These are phyloP conservation scores for Heptranchias perlo DNA, from an alignment of 2,113 vertebrate species.

Conservation along the genomic window DNA sequence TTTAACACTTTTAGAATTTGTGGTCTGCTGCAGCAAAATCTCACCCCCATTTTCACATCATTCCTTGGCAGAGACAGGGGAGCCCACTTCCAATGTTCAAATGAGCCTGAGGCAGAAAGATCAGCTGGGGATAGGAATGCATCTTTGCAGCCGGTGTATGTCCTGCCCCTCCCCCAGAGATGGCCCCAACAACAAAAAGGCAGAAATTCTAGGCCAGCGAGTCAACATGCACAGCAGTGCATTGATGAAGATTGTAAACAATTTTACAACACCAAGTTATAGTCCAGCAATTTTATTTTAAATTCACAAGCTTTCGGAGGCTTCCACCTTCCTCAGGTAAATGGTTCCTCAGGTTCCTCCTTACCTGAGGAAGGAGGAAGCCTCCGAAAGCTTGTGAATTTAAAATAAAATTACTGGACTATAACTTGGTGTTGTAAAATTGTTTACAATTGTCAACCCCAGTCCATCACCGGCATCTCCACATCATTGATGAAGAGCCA, in stretches of 20 bases:
- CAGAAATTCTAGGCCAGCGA: not conserved
- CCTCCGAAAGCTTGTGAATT: too few relatives aligned
- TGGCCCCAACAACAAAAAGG: not conserved
- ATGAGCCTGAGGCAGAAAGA: not conserved
- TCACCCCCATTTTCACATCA: not conserved
- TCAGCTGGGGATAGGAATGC: not conserved
- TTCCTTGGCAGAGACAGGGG: not conserved
- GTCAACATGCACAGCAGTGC: not conserved
- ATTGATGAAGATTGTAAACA: not conserved
- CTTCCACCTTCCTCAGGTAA: too few relatives aligned
- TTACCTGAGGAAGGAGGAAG: too few relatives aligned
- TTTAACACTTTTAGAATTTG: too few relatives aligned
- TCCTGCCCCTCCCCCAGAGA: not conserved
- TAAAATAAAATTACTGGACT: too few relatives aligned
- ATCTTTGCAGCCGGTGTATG: not conserved
- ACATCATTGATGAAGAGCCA: not conserved
- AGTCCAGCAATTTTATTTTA: too few relatives aligned
- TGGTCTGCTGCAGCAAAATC: not conserved
- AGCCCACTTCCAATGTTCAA: not conserved
- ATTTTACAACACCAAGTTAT: too few relatives aligned
- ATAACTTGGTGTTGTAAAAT: too few relatives aligned
- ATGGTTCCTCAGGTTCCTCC: too few relatives aligned
- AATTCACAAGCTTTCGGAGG: too few relatives aligned
- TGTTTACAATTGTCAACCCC: too few relatives aligned
- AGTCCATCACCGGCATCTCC: too few relatives aligned